Conservation (phyloP, 2,113 vertebrate species). For the Tricholaema leucomelas region DNA sequence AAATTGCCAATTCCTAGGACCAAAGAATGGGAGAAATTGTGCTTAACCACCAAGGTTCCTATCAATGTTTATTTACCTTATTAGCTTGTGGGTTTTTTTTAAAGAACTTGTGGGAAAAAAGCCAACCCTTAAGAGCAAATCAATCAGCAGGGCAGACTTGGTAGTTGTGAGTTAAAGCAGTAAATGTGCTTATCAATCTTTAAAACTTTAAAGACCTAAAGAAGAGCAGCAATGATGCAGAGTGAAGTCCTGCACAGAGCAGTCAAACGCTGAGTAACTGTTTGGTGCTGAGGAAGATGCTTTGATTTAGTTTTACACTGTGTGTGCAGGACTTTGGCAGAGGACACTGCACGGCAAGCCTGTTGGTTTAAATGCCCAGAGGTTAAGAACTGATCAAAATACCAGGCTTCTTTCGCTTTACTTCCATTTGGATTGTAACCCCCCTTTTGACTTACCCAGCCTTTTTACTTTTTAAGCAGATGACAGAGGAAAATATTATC, state of each 20-base stretch:
- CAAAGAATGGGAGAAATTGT: not conserved
- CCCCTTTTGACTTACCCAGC: conserved; percentile 24
- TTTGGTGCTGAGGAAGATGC: not conserved
- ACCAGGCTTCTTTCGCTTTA: not conserved
- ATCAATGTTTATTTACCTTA: not conserved
- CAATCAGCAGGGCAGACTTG: not conserved
- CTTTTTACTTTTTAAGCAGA: not conserved
- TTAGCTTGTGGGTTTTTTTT: too few species aligned
- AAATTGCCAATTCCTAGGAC: not conserved
- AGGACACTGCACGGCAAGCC: not conserved
- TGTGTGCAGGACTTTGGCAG: not conserved
- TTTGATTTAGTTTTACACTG: not conserved
- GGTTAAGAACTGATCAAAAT: not conserved
- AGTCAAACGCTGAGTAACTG: not conserved
- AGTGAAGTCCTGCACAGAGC: not conserved
- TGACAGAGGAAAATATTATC: conserved; percentile 1
- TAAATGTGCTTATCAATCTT: not conserved
- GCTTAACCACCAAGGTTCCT: not conserved
- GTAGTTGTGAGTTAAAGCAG: not conserved
- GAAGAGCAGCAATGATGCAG: not conserved
- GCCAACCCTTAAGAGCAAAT: not conserved
- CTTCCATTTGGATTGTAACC: not conserved
- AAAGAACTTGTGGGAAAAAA: not conserved
- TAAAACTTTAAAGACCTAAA: not conserved
- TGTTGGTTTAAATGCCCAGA: not conserved